Conservation (phyloP, 53 echinoderm and acorn worm species). For the Holothuria leucospilota region DNA sequence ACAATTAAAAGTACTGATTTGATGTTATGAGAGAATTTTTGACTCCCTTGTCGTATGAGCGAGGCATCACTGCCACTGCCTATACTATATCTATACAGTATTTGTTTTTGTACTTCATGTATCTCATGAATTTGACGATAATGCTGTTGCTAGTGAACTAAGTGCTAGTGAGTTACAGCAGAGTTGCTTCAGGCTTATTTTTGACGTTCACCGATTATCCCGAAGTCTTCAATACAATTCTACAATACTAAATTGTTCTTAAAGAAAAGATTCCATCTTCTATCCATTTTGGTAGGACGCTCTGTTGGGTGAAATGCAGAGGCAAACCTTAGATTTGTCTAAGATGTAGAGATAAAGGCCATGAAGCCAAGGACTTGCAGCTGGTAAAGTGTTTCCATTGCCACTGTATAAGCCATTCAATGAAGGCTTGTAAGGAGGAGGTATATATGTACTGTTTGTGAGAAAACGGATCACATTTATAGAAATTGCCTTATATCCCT, state of each 20-base stretch:
- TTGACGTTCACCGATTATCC: neutral
- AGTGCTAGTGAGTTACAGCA: neutral
- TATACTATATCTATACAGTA: too few relatives aligned
- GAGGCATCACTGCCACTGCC: neutral
- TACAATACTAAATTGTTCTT: neutral
- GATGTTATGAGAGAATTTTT: neutral
- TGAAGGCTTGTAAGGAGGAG: neutral
- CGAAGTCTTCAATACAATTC: neutral
- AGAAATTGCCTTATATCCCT: neutral
- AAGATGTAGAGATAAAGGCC: neutral
- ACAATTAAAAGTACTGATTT: constrained; percentile 12
- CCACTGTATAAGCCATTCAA: neutral
- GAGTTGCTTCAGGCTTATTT: neutral
- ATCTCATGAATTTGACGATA: neutral
- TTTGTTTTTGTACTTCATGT: neutral
- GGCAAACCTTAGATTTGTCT: constrained; percentile 10
- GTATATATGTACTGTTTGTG: neutral
- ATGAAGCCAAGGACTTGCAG: neutral
- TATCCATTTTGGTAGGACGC: neutral
- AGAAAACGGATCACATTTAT: neutral
- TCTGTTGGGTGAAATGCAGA: neutral
- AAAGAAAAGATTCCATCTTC: constrained; percentile 6
- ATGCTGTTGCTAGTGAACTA: too few relatives aligned
- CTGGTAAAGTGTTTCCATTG: neutral
- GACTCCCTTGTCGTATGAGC: too few relatives aligned